Base-by-base conservation (phyloP, 2,113 vertebrate species). In the Anhinga rufa region DNA sequence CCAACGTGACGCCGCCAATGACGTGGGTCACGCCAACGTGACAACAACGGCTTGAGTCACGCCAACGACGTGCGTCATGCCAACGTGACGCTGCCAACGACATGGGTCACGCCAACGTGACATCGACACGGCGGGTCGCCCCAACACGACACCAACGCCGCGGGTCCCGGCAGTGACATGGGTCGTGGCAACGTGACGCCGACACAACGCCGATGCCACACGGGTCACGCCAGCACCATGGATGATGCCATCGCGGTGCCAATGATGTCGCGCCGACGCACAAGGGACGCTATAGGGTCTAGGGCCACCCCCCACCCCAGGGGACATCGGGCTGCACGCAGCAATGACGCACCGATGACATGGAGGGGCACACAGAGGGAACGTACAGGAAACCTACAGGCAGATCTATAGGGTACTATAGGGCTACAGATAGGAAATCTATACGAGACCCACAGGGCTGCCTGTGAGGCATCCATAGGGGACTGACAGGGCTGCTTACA, bases 341-440 rank as follows among this genome's bases (percentile, higher is more conserved):
- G 15, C 10, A 12, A 9, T 15, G 62, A 22, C 14, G 1, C 13
- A 13, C 46, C 0, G 7, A 38, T 3, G 18, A 70, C n/a, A 16
- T 17, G 6, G 8, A 6, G 32, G 11, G 25, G 3, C 13, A 7
- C n/a, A 9, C 14, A 15, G 18, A 38, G 18, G 25, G n/a, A 36
- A 21, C 3, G 2, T 36, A 49, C 14, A n/a, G 34, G 32, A 49
- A 36, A 29, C 15, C 25, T 29, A 29, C 9, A 52, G 18, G 48
- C 26, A 31, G 14, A 38, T 38, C 26, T 17, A 31, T 14, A 18
- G 38, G 14, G 36, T 38, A 31, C 49, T 52, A 29, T n/a, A 69
- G 32, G 66, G 24, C 42, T 46, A 66, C 26, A 28, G 19, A 19
- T 16, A 31, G 19, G 48, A 22, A 36, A 38, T 16, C 26, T 16